Conservation (phyloP, 1,140 invertebrate species). For the Gonioctena quinquepunctata region DNA sequence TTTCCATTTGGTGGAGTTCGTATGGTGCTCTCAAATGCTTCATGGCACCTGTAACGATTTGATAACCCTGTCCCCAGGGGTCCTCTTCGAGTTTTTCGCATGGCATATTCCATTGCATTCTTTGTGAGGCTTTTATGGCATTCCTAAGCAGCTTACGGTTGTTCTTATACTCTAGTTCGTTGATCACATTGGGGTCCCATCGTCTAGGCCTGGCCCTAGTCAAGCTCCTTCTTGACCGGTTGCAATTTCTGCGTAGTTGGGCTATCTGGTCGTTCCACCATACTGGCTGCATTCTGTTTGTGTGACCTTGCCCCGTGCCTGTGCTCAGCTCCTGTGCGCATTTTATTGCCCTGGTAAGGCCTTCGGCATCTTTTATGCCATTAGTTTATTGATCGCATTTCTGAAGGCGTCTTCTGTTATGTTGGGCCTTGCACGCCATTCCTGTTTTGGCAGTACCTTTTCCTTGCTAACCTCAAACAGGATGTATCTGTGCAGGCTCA, state of each 20-base stretch:
- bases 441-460: neutral
- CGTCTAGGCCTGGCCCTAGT: neutral
- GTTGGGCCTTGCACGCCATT: neutral
- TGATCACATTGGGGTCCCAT: neutral
- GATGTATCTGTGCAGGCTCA: neutral
- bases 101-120: neutral
- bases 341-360: neutral
- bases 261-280: neutral
- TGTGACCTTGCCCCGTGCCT: neutral
- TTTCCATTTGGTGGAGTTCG: neutral
- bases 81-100: neutral
- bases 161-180: neutral
- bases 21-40: neutral
- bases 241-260: neutral
- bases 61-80: neutral
- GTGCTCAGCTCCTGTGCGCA: neutral
- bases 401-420: neutral
- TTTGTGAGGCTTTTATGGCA: neutral
- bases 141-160: neutral
- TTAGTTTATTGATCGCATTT: neutral
- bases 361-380: neutral
- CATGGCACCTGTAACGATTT: neutral
- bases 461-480: neutral
- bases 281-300: neutral
- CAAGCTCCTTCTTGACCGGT: neutral